phyloP scores from a whole-genome alignment of 2,888 invertebrate genomes.

The Phorcus lineatus region DNA sequence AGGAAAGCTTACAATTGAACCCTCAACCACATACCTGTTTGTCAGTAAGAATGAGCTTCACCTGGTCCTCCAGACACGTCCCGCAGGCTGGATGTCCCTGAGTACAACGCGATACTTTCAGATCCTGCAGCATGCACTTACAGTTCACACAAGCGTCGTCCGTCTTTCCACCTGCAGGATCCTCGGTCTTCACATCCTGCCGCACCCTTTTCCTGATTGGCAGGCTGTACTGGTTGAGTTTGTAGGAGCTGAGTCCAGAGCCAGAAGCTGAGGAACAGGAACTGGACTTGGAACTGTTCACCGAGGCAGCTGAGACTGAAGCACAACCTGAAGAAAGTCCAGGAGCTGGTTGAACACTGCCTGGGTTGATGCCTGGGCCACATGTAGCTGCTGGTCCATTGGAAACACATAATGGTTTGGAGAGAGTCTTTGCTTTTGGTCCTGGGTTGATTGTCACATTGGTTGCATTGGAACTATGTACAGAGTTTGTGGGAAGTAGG shows the following conservation, averaged over 20 bases:
- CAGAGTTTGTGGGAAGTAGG: background rate
- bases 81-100: constrained; percentile 65
- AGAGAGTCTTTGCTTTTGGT: background rate
- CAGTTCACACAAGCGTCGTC: constrained; percentile 49
- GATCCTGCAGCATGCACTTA: constrained; percentile 40
- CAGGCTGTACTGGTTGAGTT: constrained; percentile 34
- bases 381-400: background rate
- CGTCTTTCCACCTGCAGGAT: constrained; percentile 26
- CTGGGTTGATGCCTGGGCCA: background rate
- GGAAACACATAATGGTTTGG: background rate
- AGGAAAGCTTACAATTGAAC: background rate
- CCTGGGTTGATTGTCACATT: background rate
- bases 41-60: constrained; percentile 65
- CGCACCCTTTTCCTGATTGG: constrained; percentile 59
- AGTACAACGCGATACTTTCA: constrained; percentile 59
- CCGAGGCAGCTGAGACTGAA: background rate
- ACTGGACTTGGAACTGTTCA: background rate
- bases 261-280: background rate
- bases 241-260: background rate
- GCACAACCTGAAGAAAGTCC: background rate
- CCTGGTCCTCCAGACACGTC: constrained; percentile 65
- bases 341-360: background rate
- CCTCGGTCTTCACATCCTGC: constrained; percentile 37
- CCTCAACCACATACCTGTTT: constrained; percentile 52
- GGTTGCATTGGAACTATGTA: background rate